A percentile compares a stretch with the other conserved stretches of the same genome.
Evolutionary conservation across 2,113 vertebrate species (phyloP).

Genomic region (Globicephala melas): DNA sequence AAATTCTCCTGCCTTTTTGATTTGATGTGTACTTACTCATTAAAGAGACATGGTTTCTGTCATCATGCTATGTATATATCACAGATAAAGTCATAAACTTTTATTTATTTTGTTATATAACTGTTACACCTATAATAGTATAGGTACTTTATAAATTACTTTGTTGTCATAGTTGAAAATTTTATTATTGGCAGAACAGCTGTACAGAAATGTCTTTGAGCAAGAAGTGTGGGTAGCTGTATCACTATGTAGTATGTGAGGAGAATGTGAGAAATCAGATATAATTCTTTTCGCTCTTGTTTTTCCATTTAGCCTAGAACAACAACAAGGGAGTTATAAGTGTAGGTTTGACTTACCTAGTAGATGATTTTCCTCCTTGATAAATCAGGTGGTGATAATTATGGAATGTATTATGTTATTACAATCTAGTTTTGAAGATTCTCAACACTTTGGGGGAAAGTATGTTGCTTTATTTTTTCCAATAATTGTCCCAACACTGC

Average conservation of each 20-base stretch:
- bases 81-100: background rate
- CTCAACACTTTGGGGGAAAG: background rate
- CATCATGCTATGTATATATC: background rate
- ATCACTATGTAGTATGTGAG: background rate
- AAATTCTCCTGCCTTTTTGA: background rate
- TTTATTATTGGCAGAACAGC: background rate
- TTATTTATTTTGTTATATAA: background rate
- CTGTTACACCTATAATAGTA: background rate
- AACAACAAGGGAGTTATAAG: background rate
- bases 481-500: background rate
- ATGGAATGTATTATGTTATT: background rate
- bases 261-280: background rate
- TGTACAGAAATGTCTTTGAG: background rate
- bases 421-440: background rate
- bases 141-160: background rate
- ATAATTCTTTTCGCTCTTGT: background rate
- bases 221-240: background rate
- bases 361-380: background rate
- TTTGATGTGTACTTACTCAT: background rate
- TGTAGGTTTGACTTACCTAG: background rate
- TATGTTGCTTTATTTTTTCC: background rate
- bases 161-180: background rate
- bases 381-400: background rate
- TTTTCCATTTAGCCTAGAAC: background rate
- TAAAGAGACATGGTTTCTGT: background rate